Evolutionary conservation across 2,113 vertebrate genomes (phyloP), one percentile per base, ranked within the genome.

Genomic region (Caretta caretta): DNA sequence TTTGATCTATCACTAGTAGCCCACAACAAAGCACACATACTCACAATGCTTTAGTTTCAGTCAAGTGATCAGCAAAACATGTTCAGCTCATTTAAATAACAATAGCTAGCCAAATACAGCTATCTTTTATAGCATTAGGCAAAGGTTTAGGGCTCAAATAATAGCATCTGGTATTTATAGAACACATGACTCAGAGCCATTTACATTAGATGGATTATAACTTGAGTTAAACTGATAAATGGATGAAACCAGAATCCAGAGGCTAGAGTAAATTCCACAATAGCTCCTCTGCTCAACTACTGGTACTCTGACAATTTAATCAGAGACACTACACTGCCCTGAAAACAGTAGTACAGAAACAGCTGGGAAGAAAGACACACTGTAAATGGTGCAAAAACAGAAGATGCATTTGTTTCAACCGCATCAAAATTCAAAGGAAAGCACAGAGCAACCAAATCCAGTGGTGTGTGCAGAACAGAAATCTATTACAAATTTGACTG

Each of bases 61-160:
- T 96, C 91, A 97, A 98, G 84, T 92, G 82, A 96, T 92, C 95
- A 92, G 92, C 85, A 75, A 91, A 94, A 96, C 94, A 81, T 54
- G 83, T 90, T 97, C 90, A 93, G 83, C 86, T 97, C 91, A 97
- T 97, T 97, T 98, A 96, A 98, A 98, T 98, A 97, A 97, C 93
- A 97, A 86, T 96, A 96, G 89, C 78, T 94, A 88, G 90, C 90
- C 95, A 97, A 97, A 97, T 93, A 92, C 78, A 94, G 62, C 90
- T 97, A 96, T 97, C 82, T 96, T 97, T 96, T 94, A 93, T n/a
- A 95, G 93, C 88, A 93, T 69, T 90, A 95, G 89, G 92, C 86
- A 96, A 94, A 95, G 92, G 88, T 93, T 96, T 97, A 82, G 89
- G 85, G 83, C 94, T 96, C 88, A 93, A 83, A 96, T 94, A 93